A percentile compares a stretch with the other conserved stretches of the same genome.
These are phyloP conservation scores for Todiramphus chloris DNA, from an alignment of 2,113 vertebrate genomes.

Conservation along the genomic window DNA sequence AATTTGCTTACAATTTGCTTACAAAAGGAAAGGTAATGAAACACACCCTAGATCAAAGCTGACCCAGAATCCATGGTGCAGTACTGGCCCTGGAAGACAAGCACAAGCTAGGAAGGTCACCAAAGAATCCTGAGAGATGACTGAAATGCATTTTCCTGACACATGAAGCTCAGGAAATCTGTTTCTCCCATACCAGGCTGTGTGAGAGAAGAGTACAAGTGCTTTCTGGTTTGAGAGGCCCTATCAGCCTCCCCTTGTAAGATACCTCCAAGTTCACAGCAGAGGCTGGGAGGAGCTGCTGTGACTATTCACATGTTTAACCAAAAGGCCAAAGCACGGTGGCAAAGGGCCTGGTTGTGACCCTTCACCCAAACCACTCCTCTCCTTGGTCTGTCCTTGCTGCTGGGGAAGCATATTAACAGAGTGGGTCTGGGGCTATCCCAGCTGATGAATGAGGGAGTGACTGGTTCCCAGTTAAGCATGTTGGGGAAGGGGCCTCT, in stretches of 20 bases:
- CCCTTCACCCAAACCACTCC: fast-evolving
- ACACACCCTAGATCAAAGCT: not conserved
- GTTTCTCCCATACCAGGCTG: not conserved
- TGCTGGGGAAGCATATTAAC: fast-evolving
- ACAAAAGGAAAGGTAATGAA: not conserved
- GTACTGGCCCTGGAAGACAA: not conserved
- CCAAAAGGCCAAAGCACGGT: fast-evolving
- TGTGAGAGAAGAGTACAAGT: not conserved
- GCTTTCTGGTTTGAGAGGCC: not conserved
- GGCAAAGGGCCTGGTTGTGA: not conserved
- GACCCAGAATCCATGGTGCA: not conserved
- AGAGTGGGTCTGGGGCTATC: not conserved
- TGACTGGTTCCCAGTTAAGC: not conserved
- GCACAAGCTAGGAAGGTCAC: not conserved
- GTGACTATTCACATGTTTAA: not conserved
- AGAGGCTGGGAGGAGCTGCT: not conserved
- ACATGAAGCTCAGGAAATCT: not conserved
- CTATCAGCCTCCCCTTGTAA: fast-evolving
- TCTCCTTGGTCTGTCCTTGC: not conserved
- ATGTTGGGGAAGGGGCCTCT: not conserved
- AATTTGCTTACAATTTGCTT: not conserved
- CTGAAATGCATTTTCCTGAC: not conserved
- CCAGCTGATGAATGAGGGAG: fast-evolving
- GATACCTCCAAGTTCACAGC: fast-evolving
- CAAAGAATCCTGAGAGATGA: not conserved